Evolutionary conservation across 2,113 vertebrate genomes (phyloP), one percentile per base, ranked within the genome.

Genomic region (Sialia sialis): DNA sequence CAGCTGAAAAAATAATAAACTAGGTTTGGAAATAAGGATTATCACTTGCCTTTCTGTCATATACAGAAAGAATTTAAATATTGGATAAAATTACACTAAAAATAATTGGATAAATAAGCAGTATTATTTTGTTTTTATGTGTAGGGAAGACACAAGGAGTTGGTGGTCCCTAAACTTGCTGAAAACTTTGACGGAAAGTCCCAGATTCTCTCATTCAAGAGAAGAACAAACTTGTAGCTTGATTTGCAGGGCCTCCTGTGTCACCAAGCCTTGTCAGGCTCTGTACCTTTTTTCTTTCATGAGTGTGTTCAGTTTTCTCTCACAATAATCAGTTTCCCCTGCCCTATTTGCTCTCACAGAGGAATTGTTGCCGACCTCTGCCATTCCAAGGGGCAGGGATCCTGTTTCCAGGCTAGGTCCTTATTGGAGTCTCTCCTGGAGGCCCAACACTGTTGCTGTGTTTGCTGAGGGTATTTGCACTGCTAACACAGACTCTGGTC

Each of bases 301-400:
- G 18, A 51, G 11, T 6, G 13, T 44, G 22, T 39, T 41, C 46
- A 36, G 19, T 25, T 84, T 83, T 93, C 41, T 76, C 58, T 36
- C 14, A 7, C 38, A 79, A 76, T 38, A 79, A 29, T 46, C 1
- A 0, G 9, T 60, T 72, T 25, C 11, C 15, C 17, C 17, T 23
- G 6, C n/a, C 18, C 8, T 36, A 55, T 69, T 20, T 52, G 14
- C 27, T 32, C 13, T 67, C 9, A 0, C 2, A 14, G 75, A 59
- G 52, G n/a, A 16, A 13, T 19, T 75, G 7, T 23, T 43, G 56
- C 52, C 36, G 60, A 59, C 13, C 43, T 16, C 5, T 16, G 34
- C 58, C 0, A 0, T 87, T 73, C n/a, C 51, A 41, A 10, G 0
- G 0, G 64, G 78, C 66, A 72, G 64, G 38, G 80, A 46, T 87